These are phyloP conservation scores for Caenorhabditis imperialis DNA, from an alignment of 2,888 invertebrate species.

Conservation along the genomic window DNA sequence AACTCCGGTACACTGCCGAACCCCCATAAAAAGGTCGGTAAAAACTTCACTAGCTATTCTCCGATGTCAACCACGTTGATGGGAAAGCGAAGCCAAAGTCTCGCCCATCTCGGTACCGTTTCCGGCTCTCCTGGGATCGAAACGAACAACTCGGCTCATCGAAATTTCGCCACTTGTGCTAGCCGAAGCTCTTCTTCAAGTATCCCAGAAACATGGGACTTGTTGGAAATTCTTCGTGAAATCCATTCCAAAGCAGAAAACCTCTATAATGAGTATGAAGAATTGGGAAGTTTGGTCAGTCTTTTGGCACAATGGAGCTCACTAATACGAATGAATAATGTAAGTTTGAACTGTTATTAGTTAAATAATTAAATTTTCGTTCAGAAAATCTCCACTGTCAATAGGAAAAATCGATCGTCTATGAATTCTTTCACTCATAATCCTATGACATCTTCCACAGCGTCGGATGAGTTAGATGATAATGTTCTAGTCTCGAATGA, in stretches of 20 bases:
- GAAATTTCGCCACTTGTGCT: constrained; percentile 24
- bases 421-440: constrained; percentile 11
- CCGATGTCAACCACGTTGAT: constrained; percentile 37
- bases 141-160: no score
- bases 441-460: constrained; percentile 58
- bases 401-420: not conserved
- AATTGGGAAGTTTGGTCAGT: constrained; percentile 67
- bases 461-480: constrained; percentile 72
- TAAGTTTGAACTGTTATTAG: no score
- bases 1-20: constrained; percentile 34
- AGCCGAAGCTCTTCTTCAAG: constrained; percentile 6
- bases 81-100: constrained; percentile 54
- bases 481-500: constrained; percentile 65
- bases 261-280: constrained; percentile 64
- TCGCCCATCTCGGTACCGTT: constrained; percentile 55
- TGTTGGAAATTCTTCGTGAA: constrained; percentile 65
- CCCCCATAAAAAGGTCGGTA: constrained; percentile 7
- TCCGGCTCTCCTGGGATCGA: not conserved
- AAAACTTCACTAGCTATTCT: constrained; percentile 26
- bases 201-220: constrained; percentile 21
- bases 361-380: no score
- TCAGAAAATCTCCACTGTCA: no score
- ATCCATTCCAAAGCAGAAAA: constrained; percentile 56
- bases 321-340: constrained; percentile 36
- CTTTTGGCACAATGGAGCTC: constrained; percentile 69